Base-by-base conservation (phyloP, 2,888 invertebrate genomes). In the Metacarcinus magister region DNA sequence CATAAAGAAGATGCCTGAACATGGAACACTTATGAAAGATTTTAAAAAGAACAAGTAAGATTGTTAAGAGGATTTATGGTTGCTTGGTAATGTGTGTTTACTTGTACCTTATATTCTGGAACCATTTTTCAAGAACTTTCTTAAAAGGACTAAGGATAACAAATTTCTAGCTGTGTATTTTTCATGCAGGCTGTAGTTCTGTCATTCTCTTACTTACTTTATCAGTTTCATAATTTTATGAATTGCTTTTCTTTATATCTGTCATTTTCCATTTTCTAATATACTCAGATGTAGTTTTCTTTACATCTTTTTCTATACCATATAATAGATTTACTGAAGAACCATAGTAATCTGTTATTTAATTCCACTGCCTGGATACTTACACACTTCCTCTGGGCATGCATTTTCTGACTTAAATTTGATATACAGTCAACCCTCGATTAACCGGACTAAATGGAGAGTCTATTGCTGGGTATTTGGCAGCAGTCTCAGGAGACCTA, bases 1-100 rank as follows among this genome's bases (percentile, higher is more conserved):
- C 97, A 99, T 99, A 96, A 98, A 99, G 97, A 99, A 99, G 98
- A 99, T 99, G 99, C 99, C 99, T 0, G 99, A 99, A 97, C 99
- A 99, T 98, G 98, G 98, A 67, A 99, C 99, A 0, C 98, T 99
- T 97, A 98, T 98, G 48, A 99, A 99, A 97, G 99, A 99, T 97
- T 99, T 99, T 97, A 99, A 99, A 97, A 98, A 99, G 97, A 98
- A 98, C 87, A 99, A 98, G 99, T 99, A 75, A 96, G 97, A 39
- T 16, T 32, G 13, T 5, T 91, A 1, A 95, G 10, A 23, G 0
- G 16, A 19, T 8, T 93, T 96, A 60, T 96, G 91, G 39, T 94
- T 94, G 90, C 28, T 23, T 75, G 75, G 28, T 75, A 8, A 28
- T n/a, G 3, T 75, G 54, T 54, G 8, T 28, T 75, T 28, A n/a